A percentile compares a stretch with the other conserved stretches of the same genome.
Evolutionary conservation across 2,888 invertebrate species (phyloP).

Genomic region (Eristalis tenax): DNA sequence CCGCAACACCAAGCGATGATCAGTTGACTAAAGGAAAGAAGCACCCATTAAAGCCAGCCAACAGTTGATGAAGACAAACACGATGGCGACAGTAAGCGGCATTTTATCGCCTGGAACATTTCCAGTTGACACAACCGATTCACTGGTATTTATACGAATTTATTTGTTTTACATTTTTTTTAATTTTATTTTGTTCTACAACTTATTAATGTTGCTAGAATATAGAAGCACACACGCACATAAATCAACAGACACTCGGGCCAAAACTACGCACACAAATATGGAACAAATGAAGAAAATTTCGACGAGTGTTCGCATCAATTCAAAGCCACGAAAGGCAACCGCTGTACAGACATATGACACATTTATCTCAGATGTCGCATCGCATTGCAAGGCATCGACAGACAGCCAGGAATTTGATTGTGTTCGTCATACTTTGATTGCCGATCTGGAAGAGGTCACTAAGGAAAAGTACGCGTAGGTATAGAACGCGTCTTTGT

Average conservation of each 20-base stretch:
- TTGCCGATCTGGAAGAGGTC: too few relatives aligned
- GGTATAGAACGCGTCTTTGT: too few relatives aligned
- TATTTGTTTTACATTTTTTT: constrained; percentile 27
- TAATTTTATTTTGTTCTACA: constrained; percentile 1
- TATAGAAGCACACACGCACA: not conserved
- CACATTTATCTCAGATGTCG: not conserved
- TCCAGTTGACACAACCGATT: constrained; percentile 54
- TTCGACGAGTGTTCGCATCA: constrained; percentile 48
- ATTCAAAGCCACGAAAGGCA: constrained; percentile 1
- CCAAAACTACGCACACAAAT: constrained; percentile 33
- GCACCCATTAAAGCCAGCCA: not conserved
- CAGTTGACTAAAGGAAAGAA: constrained; percentile 44
- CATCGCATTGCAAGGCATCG: constrained; percentile 35
- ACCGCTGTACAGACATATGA: constrained; percentile 15
- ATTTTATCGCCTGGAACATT: constrained; percentile 51
- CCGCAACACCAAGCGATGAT: too few relatives aligned
- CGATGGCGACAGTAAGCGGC: constrained; percentile 29
- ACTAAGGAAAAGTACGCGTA: too few relatives aligned
- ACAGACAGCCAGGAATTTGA: too few relatives aligned
- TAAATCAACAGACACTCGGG: constrained; percentile 15
- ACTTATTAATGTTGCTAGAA: constrained; percentile 51
- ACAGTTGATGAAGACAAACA: constrained; percentile 2
- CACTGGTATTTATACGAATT: constrained; percentile 57
- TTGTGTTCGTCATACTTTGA: too few relatives aligned
- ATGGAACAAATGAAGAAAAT: constrained; percentile 29